Percentiles rank a stretch among this genome's conserved stretches.
phyloP scores from a whole-genome alignment of 1,140 invertebrate genomes.

The Coenobita brevimanus region DNA sequence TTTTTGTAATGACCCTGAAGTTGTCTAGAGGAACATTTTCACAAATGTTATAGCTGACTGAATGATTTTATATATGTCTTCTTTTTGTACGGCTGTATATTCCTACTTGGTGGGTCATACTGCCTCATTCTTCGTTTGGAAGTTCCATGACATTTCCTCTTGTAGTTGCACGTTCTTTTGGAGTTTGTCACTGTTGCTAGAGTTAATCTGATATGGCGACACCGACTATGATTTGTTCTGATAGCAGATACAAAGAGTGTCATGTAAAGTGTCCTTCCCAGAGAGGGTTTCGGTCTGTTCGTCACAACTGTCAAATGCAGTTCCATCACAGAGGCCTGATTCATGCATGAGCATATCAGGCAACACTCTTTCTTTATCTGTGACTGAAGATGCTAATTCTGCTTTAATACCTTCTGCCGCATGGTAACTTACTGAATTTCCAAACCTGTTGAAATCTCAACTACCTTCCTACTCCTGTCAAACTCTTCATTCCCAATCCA shows the following conservation, averaged over 20 bases:
- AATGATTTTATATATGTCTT: too few species aligned
- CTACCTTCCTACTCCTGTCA: not conserved
- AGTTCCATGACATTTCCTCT: too few species aligned
- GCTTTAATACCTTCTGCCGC: not conserved
- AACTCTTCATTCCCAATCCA: not conserved
- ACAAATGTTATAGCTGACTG: too few species aligned
- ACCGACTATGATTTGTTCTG: not conserved
- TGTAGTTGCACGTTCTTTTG: too few species aligned
- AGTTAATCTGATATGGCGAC: too few species aligned
- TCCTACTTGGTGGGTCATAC: too few species aligned
- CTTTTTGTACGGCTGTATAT: too few species aligned
- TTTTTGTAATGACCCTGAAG: too few species aligned
- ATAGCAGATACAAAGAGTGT: conserved; percentile 74
- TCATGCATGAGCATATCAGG: conserved; percentile 69
- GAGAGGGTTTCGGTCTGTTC: conserved; percentile 74
- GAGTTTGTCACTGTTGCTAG: too few species aligned
- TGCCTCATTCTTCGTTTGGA: too few species aligned
- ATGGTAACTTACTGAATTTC: conserved; percentile 17
- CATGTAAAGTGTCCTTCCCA: conserved; percentile 74
- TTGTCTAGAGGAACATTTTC: too few species aligned
- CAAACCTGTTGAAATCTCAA: conserved; percentile 7
- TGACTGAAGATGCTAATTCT: not conserved
- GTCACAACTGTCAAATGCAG: conserved; percentile 74
- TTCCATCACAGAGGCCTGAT: conserved; percentile 70
- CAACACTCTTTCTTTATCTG: conserved; percentile 61